These are phyloP conservation scores for Danio jaintianensis DNA, from an alignment of 2,797 vertebrate species.

Conservation along the genomic window DNA sequence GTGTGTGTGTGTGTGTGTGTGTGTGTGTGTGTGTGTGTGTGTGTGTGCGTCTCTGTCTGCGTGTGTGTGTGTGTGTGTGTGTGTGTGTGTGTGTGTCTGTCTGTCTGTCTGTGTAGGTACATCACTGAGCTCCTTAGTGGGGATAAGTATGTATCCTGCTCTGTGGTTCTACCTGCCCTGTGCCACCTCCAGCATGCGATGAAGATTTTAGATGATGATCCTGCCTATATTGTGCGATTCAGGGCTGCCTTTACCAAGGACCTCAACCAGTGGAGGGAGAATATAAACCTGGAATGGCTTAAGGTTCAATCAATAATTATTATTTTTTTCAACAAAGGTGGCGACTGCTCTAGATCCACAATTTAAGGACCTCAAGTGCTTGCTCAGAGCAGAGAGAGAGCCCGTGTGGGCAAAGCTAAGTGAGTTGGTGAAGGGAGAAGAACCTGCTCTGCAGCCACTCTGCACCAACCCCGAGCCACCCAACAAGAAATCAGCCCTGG, in stretches of 20 bases:
- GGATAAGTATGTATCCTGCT: constrained; percentile 39
- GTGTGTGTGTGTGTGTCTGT: background rate
- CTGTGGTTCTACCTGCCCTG: constrained; percentile 34
- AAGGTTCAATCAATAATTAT: constrained; percentile 38
- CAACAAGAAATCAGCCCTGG: constrained; percentile 33
- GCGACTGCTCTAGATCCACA: constrained; percentile 40
- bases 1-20: too few species aligned
- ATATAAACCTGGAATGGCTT: constrained; percentile 30
- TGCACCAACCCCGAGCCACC: constrained; percentile 33
- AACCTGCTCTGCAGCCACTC: constrained; percentile 32
- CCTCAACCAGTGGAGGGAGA: constrained; percentile 24
- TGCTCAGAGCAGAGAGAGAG: constrained; percentile 38
- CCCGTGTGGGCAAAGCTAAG: constrained; percentile 9
- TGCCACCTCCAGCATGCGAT: constrained; percentile 36
- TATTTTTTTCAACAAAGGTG: constrained; percentile 25
- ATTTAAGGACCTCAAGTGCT: constrained; percentile 38
- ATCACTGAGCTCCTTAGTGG: constrained; percentile 35
- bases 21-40: too few species aligned
- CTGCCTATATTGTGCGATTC: constrained; percentile 40
- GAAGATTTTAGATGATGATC: constrained; percentile 44
- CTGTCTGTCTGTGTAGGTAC: constrained; percentile 1
- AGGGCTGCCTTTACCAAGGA: constrained; percentile 47
- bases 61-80: too few species aligned
- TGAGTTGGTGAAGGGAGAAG: constrained; percentile 40
- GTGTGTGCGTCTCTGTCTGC: too few species aligned